Percentiles rank a stretch among this genome's conserved stretches.
Evolutionary conservation across 2,113 vertebrate genomes (phyloP).

Genomic region (Semnornis frantzii): DNA sequence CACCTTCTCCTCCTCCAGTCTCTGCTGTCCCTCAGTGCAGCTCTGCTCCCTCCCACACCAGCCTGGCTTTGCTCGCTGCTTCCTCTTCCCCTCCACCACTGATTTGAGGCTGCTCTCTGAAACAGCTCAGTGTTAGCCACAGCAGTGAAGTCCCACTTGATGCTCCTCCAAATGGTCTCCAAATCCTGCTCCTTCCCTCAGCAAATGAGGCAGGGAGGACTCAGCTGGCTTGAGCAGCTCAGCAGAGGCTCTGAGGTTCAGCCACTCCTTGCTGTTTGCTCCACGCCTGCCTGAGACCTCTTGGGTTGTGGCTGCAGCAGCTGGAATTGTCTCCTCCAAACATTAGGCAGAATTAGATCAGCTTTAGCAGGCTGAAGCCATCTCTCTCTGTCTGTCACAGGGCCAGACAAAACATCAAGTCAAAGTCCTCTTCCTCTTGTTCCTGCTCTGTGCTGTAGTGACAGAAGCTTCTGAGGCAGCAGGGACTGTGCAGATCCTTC

Average conservation of each 20-base stretch:
- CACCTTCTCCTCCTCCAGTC: neutral
- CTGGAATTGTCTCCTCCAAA: neutral
- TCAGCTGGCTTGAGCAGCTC: neutral
- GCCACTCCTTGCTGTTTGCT: neutral
- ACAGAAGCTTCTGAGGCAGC: neutral
- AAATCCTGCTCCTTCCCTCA: neutral
- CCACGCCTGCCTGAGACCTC: neutral
- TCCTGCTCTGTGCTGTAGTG: neutral
- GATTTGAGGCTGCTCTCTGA: neutral
- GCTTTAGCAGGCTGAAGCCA: neutral
- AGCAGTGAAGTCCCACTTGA: neutral
- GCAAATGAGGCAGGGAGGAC: neutral
- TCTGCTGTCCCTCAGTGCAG: neutral
- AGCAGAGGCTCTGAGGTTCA: neutral
- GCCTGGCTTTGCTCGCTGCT: conserved; percentile 12
- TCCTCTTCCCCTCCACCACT: neutral
- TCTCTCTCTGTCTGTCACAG: neutral
- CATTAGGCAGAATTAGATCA: neutral
- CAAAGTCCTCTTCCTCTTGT: neutral
- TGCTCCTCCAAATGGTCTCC: neutral
- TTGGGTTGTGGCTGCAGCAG: neutral
- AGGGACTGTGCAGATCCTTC: neutral
- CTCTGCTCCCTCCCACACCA: neutral
- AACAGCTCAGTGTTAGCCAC: neutral
- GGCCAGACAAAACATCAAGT: neutral